phyloP scores from a whole-genome alignment of 2,888 invertebrate genomes.

The Trisateles emortualis region DNA sequence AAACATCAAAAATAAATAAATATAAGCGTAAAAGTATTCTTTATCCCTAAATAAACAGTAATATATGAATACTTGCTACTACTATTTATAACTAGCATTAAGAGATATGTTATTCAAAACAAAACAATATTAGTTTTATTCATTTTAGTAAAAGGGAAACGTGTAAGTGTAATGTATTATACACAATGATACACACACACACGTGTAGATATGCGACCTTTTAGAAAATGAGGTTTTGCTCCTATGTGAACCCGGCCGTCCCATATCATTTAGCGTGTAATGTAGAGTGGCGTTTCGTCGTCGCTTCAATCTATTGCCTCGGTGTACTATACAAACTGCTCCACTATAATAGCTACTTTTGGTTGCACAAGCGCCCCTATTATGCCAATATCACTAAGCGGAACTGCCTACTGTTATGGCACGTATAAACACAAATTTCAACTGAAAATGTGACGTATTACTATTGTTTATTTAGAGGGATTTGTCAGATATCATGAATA shows the following conservation, averaged over 20 bases:
- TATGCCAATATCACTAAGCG: slow-evolving; percentile 32
- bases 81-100: too few species aligned
- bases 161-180: slow-evolving; percentile 37
- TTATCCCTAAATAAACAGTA: too few species aligned
- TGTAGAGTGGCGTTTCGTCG: slow-evolving; percentile 65
- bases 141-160: slow-evolving; percentile 33
- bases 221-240: slow-evolving; percentile 56
- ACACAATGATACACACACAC: slow-evolving; percentile 18
- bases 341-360: slow-evolving; percentile 24
- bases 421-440: slow-evolving; percentile 1
- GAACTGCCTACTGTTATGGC: slow-evolving; percentile 33
- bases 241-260: slow-evolving; percentile 50
- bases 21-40: too few species aligned
- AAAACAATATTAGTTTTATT: background rate
- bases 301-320: slow-evolving; percentile 50
- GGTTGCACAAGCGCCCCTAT: slow-evolving; percentile 15
- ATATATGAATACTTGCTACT: too few species aligned
- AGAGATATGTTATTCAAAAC: background rate
- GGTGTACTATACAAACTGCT: slow-evolving; percentile 23
- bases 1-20: too few species aligned
- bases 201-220: slow-evolving; percentile 45
- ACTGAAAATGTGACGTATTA: background rate
- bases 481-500: background rate
- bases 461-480: background rate
- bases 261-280: slow-evolving; percentile 59